Evolutionary conservation across 2,888 invertebrate genomes (phyloP).

Genomic region (Erannis defoliaria): DNA sequence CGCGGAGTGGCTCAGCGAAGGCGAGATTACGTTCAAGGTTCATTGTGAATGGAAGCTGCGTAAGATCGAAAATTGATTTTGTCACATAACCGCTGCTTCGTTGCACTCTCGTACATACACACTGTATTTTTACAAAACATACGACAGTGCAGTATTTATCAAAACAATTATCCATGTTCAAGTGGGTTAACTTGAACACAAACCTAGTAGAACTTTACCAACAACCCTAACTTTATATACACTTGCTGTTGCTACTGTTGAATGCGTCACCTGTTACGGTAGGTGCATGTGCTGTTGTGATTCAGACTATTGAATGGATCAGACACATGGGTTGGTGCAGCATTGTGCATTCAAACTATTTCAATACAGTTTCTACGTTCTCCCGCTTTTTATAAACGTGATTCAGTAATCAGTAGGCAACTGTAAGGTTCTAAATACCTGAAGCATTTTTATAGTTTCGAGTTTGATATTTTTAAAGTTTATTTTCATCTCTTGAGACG

Average conservation of each 20-base stretch:
- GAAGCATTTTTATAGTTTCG: not conserved
- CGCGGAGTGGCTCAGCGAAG: constrained; percentile 62
- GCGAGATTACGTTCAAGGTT: constrained; percentile 71
- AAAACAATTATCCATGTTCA: not conserved
- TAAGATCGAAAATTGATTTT: constrained; percentile 47
- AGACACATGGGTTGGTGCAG: constrained; percentile 47
- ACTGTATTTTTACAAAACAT: not conserved
- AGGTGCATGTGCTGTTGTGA: constrained; percentile 65
- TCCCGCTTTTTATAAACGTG: constrained; percentile 29
- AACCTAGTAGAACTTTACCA: no score
- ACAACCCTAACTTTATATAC: not conserved
- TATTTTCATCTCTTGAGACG: constrained; percentile 10
- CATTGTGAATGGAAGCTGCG: constrained; percentile 70
- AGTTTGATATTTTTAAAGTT: constrained; percentile 2
- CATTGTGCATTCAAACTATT: constrained; percentile 38
- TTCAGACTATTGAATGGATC: constrained; percentile 64
- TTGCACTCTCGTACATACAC: not conserved
- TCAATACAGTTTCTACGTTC: constrained; percentile 41
- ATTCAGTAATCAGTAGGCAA: constrained; percentile 14
- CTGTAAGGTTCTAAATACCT: constrained; percentile 2
- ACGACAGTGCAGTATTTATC: not conserved
- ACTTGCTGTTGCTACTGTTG: constrained; percentile 43
- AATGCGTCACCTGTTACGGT: constrained; percentile 71
- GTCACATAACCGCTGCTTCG: constrained; percentile 10
- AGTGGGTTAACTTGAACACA: not conserved